Evolutionary conservation across 2,113 vertebrate genomes (phyloP).

Genomic region (Ophthalmolycus amberensis): DNA sequence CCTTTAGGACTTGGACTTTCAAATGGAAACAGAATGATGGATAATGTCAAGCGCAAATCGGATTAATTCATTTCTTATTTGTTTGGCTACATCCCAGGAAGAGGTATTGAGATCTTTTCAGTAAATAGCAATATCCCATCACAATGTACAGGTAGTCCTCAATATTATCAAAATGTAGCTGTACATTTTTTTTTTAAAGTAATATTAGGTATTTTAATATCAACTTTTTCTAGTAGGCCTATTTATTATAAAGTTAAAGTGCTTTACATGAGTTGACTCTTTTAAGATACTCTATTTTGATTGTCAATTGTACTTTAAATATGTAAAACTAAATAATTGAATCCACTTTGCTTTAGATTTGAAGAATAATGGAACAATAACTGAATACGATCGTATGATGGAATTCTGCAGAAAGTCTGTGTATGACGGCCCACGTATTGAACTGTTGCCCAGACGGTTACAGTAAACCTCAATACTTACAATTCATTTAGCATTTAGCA

Average conservation of each 20-base stretch:
- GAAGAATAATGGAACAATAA: conserved; percentile 1
- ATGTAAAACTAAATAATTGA: neutral
- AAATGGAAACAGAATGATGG: neutral
- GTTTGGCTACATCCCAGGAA: neutral
- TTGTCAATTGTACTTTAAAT: neutral
- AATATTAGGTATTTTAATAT: neutral
- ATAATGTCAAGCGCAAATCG: neutral
- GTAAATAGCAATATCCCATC: neutral
- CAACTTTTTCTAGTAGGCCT: neutral
- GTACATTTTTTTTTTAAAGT: too few relatives aligned
- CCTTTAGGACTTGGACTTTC: neutral
- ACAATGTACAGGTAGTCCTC: neutral
- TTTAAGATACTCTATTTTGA: neutral
- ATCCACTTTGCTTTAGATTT: neutral
- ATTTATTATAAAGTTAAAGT: neutral
- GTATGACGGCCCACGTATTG: neutral
- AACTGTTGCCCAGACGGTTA: neutral
- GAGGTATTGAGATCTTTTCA: neutral
- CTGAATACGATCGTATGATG: neutral
- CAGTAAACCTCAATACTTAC: neutral
- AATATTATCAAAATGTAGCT: neutral
- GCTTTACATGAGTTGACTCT: neutral
- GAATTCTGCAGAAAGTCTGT: neutral
- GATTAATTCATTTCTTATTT: neutral
- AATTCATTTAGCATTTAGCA: neutral